Base-by-base conservation (phyloP, 2,797 vertebrate species). In the Danionella dracula region DNA sequence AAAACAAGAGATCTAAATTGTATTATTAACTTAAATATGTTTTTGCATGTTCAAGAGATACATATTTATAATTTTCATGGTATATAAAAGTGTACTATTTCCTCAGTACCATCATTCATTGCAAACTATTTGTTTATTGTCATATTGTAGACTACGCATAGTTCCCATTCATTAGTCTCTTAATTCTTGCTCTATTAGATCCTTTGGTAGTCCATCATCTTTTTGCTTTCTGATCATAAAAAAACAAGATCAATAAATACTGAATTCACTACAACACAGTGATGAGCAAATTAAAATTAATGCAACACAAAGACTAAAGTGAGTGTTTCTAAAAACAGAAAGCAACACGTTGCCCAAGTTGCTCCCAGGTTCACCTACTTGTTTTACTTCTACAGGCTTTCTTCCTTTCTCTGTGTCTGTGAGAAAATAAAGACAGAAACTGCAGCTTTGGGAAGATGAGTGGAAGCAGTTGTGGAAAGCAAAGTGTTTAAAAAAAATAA, bases 331-430 rank as follows among this genome's bases (percentile, higher is more conserved):
- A 21, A 38, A 46, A 11, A 42, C 5, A 34, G 40, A 46, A 48
- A 66, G 29, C 35, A 66, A 66, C 41, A 17, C 32, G 58, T 66
- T 63, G n/a, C n/a, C n/a, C 32, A 61, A 37, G 68, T 44, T 42
- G 27, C 37, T 65, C 16, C 58, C 72, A 75, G 72, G 13, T 62
- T 72, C 35, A 62, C 68, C 51, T 66, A 51, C 65, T 40, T 16
- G 5, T 40, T 66, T 59, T 50, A 41, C 44, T 64, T 65, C 35
- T 41, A 23, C 5, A 42, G 6, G 37, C 70, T 73, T 34, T 31
- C 38, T 37, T 59, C 31, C 46, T 37, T 13, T 53, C 21, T 40
- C 27, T 35, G 32, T 73, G 42, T 46, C 20, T 60, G 27, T 44
- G 32, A 19, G 16, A 19, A 66, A 59, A 63, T 42, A 61, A 56